Base-by-base conservation (phyloP, 2,113 vertebrate species). In the Bubo bubo region DNA sequence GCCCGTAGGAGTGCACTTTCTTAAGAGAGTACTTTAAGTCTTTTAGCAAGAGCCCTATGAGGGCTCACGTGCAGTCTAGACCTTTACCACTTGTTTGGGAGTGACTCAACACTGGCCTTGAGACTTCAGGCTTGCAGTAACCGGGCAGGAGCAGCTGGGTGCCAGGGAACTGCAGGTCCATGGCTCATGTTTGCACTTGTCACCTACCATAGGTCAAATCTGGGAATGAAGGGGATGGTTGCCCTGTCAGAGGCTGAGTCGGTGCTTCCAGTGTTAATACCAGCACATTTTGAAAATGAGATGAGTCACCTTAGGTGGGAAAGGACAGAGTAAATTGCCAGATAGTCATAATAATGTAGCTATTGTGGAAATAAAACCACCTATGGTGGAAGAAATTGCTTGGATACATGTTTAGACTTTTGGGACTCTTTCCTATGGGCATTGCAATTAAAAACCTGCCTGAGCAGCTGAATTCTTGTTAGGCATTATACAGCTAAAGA, bases 51-150 rank as follows among this genome's bases (percentile, higher is more conserved):
- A 30, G 6, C 18, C 10, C 21, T 63, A 15, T 21, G 49, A 63
- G 32, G 13, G 23, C 19, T 76, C 23, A 34, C 6, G 21, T 21
- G 23, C 2, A 2, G 4, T 71, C 11, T 22, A 52, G 23, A 66
- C 34, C 16, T 88, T 79, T 0, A 1, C 26, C 0, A 0, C 30
- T 79, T 41, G 2, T 3, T 63, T 41, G 22, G 22, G 28, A 53
- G 17, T 23, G 41, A 37, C 8, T 35, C 30, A 55, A 27, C 8
- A 49, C 12, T 21, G 60, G 39, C 35, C 35, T 68, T 50, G 49
- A 56, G 85, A 39, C 13, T 43, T 68, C 26, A 50, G 27, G 37
- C 60, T 62, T 62, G 9, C 18, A 73, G 17, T 24, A 35, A 17
- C 1, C 2, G 19, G 11, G 5, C 23, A 56, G 19, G 41, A 85